A percentile compares a stretch with the other conserved stretches of the same genome.
Conservation (phyloP, 1,140 invertebrate genomes). For the Muscidifurax raptorellus region DNA sequence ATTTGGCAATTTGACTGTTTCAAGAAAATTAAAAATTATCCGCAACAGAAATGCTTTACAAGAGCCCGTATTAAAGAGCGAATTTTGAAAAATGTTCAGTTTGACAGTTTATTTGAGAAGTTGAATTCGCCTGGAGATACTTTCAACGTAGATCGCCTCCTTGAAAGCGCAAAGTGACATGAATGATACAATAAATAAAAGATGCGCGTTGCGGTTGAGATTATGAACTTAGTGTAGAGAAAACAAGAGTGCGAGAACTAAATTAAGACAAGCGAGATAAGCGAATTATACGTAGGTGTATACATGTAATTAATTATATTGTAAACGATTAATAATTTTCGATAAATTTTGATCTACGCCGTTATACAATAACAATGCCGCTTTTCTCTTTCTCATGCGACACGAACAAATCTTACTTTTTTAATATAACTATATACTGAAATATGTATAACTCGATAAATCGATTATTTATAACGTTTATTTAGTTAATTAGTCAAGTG, state of each 20-base stretch:
- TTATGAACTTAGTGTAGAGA: not conserved
- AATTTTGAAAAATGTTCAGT: not conserved
- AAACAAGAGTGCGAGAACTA: not conserved
- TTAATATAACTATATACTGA: conserved; percentile 61
- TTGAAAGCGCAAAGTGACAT: conserved; percentile 58
- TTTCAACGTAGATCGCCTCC: conserved; percentile 55
- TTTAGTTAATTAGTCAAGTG: conserved; percentile 59
- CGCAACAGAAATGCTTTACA: too few species aligned
- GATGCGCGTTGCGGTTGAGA: not conserved
- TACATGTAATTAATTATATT: conserved; percentile 36
- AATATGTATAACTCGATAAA: conserved; percentile 61
- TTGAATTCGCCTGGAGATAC: conserved; percentile 44
- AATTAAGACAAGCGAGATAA: conserved; percentile 14
- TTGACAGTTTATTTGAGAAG: not conserved
- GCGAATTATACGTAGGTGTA: conserved; percentile 31
- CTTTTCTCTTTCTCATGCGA: conserved; percentile 17
- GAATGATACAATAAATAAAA: conserved; percentile 59
- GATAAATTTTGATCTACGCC: conserved; percentile 60
- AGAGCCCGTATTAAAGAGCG: not conserved
- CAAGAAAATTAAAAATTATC: not conserved
- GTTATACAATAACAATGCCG: conserved; percentile 47
- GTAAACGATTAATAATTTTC: conserved; percentile 59
- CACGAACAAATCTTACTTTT: conserved; percentile 61
- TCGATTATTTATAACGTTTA: conserved; percentile 62
- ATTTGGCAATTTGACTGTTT: not conserved